Percentiles rank a stretch among this genome's conserved stretches.
Evolutionary conservation across 2,888 invertebrate species (phyloP).

Genomic region (Drosophila melanosoma): DNA sequence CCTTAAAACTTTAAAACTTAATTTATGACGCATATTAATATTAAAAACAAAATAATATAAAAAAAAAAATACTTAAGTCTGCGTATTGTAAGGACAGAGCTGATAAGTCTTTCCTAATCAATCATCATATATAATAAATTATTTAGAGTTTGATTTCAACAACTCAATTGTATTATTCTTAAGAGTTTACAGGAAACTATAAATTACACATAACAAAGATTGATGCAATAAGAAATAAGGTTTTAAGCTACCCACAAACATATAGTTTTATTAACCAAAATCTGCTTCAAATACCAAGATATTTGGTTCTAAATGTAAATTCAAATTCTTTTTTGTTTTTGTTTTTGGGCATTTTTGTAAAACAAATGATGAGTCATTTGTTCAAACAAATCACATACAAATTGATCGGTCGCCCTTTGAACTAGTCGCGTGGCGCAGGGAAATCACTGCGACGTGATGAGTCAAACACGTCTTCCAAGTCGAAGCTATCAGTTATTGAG

Average conservation of each 20-base stretch:
- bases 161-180: not conserved
- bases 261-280: not conserved
- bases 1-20: not conserved
- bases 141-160: accelerated
- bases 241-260: not conserved
- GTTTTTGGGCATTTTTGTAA: slow-evolving; percentile 6
- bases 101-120: not conserved
- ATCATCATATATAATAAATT: not conserved
- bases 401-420: slow-evolving; percentile 67
- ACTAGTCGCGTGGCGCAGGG: slow-evolving; percentile 63
- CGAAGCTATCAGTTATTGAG: slow-evolving; percentile 52
- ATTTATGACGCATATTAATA: accelerated
- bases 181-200: not conserved
- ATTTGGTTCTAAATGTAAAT: not conserved
- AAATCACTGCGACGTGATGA: slow-evolving; percentile 55
- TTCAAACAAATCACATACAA: slow-evolving; percentile 48
- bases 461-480: slow-evolving; percentile 63
- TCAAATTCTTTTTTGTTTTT: not conserved
- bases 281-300: slow-evolving; percentile 1
- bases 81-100: not conserved
- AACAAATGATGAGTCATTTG: slow-evolving; percentile 60
- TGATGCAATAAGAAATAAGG: not conserved
- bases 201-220: not conserved
- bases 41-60: not conserved
- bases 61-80: not conserved